Conservation (phyloP, 2,113 vertebrate species). For the Megatriorchis doriae region DNA sequence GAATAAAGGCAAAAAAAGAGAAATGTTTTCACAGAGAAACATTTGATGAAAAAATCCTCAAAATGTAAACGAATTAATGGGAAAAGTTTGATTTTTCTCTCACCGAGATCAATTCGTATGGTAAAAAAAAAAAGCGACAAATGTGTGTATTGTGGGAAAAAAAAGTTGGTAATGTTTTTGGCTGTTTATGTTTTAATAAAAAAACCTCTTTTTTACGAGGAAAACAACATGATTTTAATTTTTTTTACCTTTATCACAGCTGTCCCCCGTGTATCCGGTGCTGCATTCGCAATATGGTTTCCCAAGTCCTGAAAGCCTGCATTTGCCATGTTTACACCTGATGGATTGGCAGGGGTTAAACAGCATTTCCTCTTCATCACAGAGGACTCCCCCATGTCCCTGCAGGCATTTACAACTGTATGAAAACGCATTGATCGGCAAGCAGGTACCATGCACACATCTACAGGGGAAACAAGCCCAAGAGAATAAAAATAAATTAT, state of each 20-base stretch:
- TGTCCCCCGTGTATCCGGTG: constrained; percentile 90
- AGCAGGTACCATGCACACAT: constrained; percentile 91
- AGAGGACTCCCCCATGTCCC: constrained; percentile 89
- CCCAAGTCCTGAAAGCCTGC: constrained; percentile 89
- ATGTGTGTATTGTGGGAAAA: constrained; percentile 40
- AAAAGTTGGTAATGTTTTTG: constrained; percentile 34
- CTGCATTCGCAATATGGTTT: constrained; percentile 95
- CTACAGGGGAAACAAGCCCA: constrained; percentile 69
- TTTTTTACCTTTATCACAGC: constrained; percentile 89
- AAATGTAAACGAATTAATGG: constrained; percentile 9
- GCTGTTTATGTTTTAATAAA: constrained; percentile 22
- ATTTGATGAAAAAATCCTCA: constrained; percentile 13
- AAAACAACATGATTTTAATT: background rate
- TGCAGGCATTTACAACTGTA: constrained; percentile 97
- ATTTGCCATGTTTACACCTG: constrained; percentile 92
- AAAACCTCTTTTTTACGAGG: background rate
- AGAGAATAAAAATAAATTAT: constrained; percentile 50
- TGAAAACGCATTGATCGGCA: constrained; percentile 96
- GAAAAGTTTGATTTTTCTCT: background rate
- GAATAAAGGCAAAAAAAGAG: constrained; percentile 28
- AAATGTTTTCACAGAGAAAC: constrained; percentile 39
- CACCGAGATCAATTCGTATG: background rate
- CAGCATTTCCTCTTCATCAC: constrained; percentile 87
- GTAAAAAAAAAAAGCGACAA: background rate
- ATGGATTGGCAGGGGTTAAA: constrained; percentile 85